These are phyloP conservation scores for Pungitius pungitius DNA, from an alignment of 2,113 vertebrate species.

Conservation along the genomic window DNA sequence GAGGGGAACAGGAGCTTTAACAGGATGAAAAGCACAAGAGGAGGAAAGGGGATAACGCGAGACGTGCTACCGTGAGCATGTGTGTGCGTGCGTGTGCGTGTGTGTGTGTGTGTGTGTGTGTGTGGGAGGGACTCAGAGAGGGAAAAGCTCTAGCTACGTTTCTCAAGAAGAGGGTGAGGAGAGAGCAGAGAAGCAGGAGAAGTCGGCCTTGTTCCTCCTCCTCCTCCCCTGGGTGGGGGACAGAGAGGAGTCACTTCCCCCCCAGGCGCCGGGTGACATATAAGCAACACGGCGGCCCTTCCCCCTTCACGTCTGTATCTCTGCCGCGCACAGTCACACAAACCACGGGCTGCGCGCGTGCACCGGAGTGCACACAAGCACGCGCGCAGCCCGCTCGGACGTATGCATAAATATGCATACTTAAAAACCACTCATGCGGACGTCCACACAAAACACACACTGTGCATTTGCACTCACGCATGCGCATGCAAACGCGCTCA, in stretches of 20 bases:
- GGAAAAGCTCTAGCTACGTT: conserved; percentile 57
- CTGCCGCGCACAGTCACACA: conserved; percentile 51
- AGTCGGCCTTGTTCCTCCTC: conserved; percentile 59
- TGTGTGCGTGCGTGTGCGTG: conserved; percentile 3
- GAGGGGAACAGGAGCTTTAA: conserved; percentile 33
- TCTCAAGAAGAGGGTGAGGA: conserved; percentile 57
- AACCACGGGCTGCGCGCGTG: conserved; percentile 22
- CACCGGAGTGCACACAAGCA: conserved; percentile 40
- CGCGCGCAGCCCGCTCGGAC: conserved; percentile 33
- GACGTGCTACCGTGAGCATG: conserved; percentile 27
- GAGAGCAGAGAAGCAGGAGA: conserved; percentile 47
- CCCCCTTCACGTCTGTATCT: conserved; percentile 60
- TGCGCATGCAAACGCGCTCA: conserved; percentile 28
- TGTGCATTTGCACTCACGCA: conserved; percentile 1
- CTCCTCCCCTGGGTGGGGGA: conserved; percentile 51
- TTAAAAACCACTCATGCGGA: conserved; percentile 25
- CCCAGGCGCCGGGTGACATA: conserved; percentile 69
- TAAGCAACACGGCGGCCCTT: conserved; percentile 53
- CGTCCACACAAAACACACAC: conserved; percentile 16
- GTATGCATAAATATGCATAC: conserved; percentile 59
- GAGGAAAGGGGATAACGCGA: conserved; percentile 25
- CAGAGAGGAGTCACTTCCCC: conserved; percentile 67
- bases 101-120: conserved; percentile 14
- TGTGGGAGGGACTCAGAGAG: conserved; percentile 20
- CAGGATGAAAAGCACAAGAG: conserved; percentile 34